A percentile compares a stretch with the other conserved stretches of the same genome.
These are phyloP conservation scores for Murina feae DNA, from an alignment of 2,113 vertebrate genomes.

Conservation along the genomic window DNA sequence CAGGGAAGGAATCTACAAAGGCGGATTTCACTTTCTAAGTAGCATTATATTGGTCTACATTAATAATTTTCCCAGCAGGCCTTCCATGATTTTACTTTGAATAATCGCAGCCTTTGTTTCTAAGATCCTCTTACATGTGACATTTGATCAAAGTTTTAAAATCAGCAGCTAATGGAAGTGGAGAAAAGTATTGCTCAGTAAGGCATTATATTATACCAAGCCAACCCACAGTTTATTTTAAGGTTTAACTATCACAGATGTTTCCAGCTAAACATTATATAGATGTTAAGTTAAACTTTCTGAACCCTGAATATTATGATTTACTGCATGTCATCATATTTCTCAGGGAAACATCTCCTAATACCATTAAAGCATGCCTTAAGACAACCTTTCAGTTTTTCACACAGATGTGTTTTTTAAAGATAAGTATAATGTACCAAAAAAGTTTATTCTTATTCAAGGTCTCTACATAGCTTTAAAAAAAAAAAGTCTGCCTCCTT, in stretches of 20 bases:
- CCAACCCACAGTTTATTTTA: constrained; percentile 44
- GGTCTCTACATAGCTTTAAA: neutral
- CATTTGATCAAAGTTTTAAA: constrained; percentile 78
- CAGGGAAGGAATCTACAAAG: constrained; percentile 63
- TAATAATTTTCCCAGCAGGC: constrained; percentile 87
- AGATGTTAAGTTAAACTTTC: neutral
- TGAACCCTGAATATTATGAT: neutral
- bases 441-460: constrained; percentile 48
- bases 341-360: neutral
- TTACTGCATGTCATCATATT: neutral
- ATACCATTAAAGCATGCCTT: constrained; percentile 21
- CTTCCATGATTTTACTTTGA: constrained; percentile 78
- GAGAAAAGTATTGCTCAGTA: constrained; percentile 54
- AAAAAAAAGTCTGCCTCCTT: neutral
- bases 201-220: constrained; percentile 60
- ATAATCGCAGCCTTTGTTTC: constrained; percentile 83
- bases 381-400: constrained; percentile 44
- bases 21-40: constrained; percentile 82
- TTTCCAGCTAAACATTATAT: constrained; percentile 4
- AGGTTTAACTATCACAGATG: neutral
- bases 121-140: constrained; percentile 85
- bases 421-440: neutral
- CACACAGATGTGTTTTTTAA: constrained; percentile 45
- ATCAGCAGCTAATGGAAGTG: constrained; percentile 75
- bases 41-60: constrained; percentile 83